A percentile compares a stretch with the other conserved stretches of the same genome.
These are phyloP conservation scores for Merops nubicus DNA, from an alignment of 2,113 vertebrate species.

Conservation along the genomic window DNA sequence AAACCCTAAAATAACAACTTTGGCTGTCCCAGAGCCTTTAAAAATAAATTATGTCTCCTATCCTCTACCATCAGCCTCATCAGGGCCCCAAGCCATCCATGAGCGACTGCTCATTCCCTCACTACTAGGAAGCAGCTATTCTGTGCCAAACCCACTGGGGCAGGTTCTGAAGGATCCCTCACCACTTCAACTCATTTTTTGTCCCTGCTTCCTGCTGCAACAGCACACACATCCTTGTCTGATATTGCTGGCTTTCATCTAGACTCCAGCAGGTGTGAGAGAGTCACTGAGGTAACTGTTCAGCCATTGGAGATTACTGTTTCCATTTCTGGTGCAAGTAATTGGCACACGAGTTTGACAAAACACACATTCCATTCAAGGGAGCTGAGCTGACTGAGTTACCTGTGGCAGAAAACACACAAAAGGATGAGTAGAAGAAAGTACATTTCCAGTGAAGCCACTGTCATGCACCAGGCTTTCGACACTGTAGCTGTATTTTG, in stretches of 20 bases:
- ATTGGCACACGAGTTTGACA: background rate
- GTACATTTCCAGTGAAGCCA: background rate
- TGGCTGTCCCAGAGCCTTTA: background rate
- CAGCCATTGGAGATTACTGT: background rate
- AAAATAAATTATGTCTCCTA: background rate
- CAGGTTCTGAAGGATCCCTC: background rate
- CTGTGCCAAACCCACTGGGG: background rate
- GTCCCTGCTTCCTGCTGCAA: background rate
- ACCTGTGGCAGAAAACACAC: background rate
- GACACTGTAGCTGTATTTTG: background rate
- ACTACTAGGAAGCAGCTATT: background rate
- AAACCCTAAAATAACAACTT: background rate
- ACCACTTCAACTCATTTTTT: background rate
- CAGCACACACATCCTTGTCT: background rate
- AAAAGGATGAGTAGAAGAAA: background rate
- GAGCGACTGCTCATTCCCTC: fast-evolving
- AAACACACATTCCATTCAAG: fast-evolving
- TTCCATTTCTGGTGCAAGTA: background rate
- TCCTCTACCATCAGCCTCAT: background rate
- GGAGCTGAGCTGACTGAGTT: background rate
- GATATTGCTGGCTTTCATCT: background rate
- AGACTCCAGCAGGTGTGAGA: fast-evolving
- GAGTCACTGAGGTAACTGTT: background rate
- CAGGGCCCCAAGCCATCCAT: background rate
- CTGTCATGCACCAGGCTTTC: background rate